Percentiles rank a stretch among this genome's conserved stretches.
phyloP scores from a whole-genome alignment of 2,113 vertebrate genomes.

The Cepphus grylle region DNA sequence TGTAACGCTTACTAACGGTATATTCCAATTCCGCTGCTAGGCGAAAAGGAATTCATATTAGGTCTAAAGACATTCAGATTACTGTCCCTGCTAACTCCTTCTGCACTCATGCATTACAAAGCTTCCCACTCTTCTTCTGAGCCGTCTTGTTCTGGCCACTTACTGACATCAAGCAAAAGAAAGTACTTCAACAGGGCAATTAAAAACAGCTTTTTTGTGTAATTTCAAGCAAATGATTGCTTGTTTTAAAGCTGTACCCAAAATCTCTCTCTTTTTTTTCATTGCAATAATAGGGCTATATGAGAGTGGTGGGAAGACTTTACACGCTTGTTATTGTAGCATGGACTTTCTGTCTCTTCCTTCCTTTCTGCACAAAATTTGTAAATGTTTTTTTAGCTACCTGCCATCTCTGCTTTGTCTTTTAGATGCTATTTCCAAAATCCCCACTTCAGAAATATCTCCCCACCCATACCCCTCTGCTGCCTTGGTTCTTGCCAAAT shows the following conservation, averaged over 20 bases:
- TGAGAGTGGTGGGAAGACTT: background rate
- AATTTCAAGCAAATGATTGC: background rate
- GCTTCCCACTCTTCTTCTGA: background rate
- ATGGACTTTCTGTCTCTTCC: background rate
- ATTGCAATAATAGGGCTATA: background rate
- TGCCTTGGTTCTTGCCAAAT: background rate
- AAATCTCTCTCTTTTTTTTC: background rate
- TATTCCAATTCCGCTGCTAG: background rate
- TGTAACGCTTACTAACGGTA: background rate
- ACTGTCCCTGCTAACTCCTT: background rate
- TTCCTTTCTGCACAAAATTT: background rate
- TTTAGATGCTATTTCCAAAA: background rate
- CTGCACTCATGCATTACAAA: background rate
- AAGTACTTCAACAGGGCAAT: background rate
- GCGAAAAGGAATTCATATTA: background rate
- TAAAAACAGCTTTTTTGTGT: background rate
- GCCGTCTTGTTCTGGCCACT: background rate
- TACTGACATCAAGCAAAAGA: background rate
- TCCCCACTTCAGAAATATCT: background rate
- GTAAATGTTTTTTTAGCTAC: background rate
- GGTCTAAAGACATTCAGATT: background rate
- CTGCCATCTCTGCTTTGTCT: background rate
- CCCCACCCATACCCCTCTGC: accelerated
- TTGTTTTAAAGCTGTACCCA: background rate
- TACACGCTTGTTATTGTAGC: background rate